phyloP scores from a whole-genome alignment of 2,888 invertebrate species.

The Disparrhopalites patrizii region DNA sequence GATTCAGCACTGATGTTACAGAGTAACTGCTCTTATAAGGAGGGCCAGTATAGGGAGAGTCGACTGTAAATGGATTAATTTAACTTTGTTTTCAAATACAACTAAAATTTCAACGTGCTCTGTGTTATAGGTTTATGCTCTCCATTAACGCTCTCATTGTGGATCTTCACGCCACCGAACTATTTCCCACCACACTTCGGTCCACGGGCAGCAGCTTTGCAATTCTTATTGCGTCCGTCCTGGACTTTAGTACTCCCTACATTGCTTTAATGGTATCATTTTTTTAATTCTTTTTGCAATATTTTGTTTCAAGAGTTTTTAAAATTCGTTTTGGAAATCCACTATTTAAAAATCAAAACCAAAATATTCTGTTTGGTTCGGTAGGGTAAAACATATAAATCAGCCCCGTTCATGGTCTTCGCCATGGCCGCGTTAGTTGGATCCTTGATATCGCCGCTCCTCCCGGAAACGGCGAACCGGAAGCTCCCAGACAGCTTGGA shows the following conservation, averaged over 20 bases:
- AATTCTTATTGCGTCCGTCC: slow-evolving; percentile 57
- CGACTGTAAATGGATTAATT: too few species aligned
- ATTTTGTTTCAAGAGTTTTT: slow-evolving; percentile 52
- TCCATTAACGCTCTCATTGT: slow-evolving; percentile 58
- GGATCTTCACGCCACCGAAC: slow-evolving; percentile 62
- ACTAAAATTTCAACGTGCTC: too few species aligned
- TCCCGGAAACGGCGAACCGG: slow-evolving; percentile 63
- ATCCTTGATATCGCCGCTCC: slow-evolving; percentile 54
- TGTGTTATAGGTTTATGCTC: not conserved
- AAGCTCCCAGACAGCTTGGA: slow-evolving; percentile 62
- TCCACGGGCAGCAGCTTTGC: slow-evolving; percentile 63
- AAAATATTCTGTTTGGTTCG: slow-evolving; percentile 7
- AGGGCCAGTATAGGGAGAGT: too few species aligned
- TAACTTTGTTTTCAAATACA: too few species aligned
- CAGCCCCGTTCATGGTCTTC: slow-evolving; percentile 35
- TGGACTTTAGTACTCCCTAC: slow-evolving; percentile 59
- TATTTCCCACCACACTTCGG: slow-evolving; percentile 64
- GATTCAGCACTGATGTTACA: too few species aligned
- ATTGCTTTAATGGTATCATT: too few species aligned
- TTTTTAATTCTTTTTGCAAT: too few species aligned
- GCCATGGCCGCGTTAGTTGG: slow-evolving; percentile 31
- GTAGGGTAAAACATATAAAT: slow-evolving; percentile 34
- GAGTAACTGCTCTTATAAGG: too few species aligned
- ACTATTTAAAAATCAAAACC: not conserved
- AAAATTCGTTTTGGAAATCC: not conserved